A percentile compares a stretch with the other conserved stretches of the same genome.
These are phyloP conservation scores for Theropithecus gelada DNA, from an alignment of 2,113 vertebrate species.

Conservation along the genomic window DNA sequence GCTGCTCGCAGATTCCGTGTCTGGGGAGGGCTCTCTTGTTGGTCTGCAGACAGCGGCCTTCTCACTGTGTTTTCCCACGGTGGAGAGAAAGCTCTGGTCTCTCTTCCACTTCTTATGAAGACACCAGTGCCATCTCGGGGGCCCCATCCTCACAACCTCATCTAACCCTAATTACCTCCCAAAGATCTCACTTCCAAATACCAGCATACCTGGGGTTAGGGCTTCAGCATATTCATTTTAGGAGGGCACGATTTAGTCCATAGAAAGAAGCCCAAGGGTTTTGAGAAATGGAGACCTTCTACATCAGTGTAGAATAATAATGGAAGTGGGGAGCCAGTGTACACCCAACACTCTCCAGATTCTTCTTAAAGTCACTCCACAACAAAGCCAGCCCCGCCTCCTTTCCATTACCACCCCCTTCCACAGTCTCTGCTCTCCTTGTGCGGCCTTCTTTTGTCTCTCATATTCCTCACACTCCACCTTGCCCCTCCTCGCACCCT, in stretches of 20 bases:
- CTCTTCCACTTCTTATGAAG: background rate
- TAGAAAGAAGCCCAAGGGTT: background rate
- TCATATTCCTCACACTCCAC: accelerated
- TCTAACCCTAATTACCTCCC: background rate
- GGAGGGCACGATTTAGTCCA: background rate
- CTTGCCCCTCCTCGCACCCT: background rate
- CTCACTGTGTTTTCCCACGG: background rate
- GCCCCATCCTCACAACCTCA: background rate
- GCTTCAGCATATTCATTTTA: background rate
- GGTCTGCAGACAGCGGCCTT: background rate
- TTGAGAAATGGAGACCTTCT: background rate
- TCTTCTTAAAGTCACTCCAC: background rate
- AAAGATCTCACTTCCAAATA: too few species aligned
- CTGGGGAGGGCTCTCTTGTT: background rate
- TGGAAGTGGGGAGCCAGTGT: background rate
- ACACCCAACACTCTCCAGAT: accelerated
- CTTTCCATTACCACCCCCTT: background rate
- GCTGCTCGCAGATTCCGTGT: too few species aligned
- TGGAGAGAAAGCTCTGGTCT: background rate
- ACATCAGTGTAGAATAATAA: accelerated
- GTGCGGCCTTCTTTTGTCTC: accelerated
- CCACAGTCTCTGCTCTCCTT: background rate
- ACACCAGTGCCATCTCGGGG: accelerated
- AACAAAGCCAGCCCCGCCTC: background rate
- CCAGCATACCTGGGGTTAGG: background rate